Base-by-base conservation (phyloP, 2,888 invertebrate species). In the Heliconius cydno region DNA sequence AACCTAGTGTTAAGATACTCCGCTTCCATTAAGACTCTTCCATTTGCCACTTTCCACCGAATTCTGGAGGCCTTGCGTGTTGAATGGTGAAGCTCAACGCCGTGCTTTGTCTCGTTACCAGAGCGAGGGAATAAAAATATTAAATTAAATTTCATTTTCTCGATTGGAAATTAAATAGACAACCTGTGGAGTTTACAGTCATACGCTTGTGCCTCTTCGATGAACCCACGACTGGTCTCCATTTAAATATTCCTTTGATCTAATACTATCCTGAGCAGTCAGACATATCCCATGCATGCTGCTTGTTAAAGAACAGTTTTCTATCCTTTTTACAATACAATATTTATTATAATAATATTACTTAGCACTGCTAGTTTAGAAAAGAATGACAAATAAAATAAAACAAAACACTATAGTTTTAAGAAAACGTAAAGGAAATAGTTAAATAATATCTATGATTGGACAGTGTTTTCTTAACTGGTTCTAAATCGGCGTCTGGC, bases 401-500 rank as follows among this genome's bases (percentile, higher is more conserved):
- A 2, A 67, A 6, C 10, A 63, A 38, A 22, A 68, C 22, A 68
- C 25, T 12, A 68, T 68, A 5, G 25, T 9, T 41, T 41, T 41
- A 41, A 41, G 41, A 25, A 70, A 41, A 25, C 41, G 15, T 46
- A 25, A 41, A 25, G 25, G 15, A 70, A 41, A 70, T 70, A 70
- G 25, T 41, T 70, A 76, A 25, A 80, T 73, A 38, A 63, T 71
- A 66, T 63, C 65, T 75, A 78, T 65, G 86, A 86, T 85, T 84
- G 84, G 85, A 84, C 82, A 83, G 83, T 82, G 86, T 87, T 87
- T 85, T 88, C 86, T 86, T 87, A 88, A 84, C 87, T 86, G 84
- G 86, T 86, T 86, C 85, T 87, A 88, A 89, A 89, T 88, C 86
- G 86, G 84, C 85, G 86, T 81, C 84, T 84, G 82, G 85, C 84